A percentile compares a stretch with the other conserved stretches of the same genome.
These are phyloP conservation scores for Euproctis similis DNA, from an alignment of 2,888 invertebrate species.

Conservation along the genomic window DNA sequence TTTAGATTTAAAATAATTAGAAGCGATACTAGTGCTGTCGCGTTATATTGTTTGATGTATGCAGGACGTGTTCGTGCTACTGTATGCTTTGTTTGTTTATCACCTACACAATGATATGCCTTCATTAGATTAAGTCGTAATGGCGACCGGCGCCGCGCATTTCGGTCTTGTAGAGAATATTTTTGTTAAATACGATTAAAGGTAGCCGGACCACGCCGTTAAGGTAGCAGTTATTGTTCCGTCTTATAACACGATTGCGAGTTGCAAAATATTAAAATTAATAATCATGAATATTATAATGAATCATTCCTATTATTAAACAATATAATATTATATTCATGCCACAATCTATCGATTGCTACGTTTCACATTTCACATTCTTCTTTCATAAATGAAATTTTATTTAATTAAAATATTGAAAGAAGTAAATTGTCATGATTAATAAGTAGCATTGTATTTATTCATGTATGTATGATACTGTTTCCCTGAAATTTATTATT, in stretches of 20 bases:
- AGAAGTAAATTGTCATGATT: slow-evolving; percentile 56
- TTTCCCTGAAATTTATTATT: slow-evolving; percentile 73
- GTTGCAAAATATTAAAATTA: slow-evolving; percentile 28
- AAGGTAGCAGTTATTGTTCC: slow-evolving; percentile 30
- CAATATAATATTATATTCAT: slow-evolving; percentile 30
- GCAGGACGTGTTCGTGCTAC: slow-evolving; percentile 43
- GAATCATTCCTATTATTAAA: slow-evolving; percentile 66
- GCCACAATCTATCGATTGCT: slow-evolving; percentile 32
- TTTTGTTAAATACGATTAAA: slow-evolving; percentile 16
- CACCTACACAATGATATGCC: slow-evolving; percentile 55
- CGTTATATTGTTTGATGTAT: slow-evolving; percentile 56
- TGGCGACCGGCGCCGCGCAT: slow-evolving; percentile 30
- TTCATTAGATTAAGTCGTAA: slow-evolving; percentile 43
- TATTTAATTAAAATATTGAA: slow-evolving; percentile 49
- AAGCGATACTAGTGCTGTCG: slow-evolving; percentile 55
- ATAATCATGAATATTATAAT: too few species aligned
- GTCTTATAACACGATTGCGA: slow-evolving; percentile 32
- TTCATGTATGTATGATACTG: slow-evolving; percentile 71
- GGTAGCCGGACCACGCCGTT: slow-evolving; percentile 6
- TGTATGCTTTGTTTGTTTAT: slow-evolving; percentile 45
- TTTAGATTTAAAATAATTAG: slow-evolving; percentile 65
- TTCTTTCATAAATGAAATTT: slow-evolving; percentile 44
- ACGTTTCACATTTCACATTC: slow-evolving; percentile 33
- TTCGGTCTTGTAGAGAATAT: slow-evolving; percentile 22
- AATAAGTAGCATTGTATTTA: slow-evolving; percentile 73